Evolutionary conservation across 2,797 vertebrate genomes (phyloP).

Genomic region (Poeciliopsis presidionis): DNA sequence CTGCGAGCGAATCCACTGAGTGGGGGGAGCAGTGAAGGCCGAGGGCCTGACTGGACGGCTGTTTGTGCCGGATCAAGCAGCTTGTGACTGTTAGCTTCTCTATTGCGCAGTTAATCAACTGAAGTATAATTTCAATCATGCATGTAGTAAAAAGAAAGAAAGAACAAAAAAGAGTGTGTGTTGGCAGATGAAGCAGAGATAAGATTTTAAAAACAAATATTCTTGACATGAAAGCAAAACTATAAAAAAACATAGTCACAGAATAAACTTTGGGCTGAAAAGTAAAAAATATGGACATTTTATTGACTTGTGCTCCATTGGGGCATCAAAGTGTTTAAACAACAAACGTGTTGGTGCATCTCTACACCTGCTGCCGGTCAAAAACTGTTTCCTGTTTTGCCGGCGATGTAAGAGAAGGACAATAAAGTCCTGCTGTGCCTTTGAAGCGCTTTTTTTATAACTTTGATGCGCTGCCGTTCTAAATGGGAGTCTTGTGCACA

Average conservation of each 20-base stretch:
- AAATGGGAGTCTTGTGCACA: background rate
- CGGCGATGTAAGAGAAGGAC: background rate
- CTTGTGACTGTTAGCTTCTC: slow-evolving; percentile 18
- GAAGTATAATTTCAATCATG: slow-evolving; percentile 9
- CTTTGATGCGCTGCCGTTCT: background rate
- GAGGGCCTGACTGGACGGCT: slow-evolving; percentile 10
- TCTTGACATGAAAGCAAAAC: slow-evolving; percentile 22
- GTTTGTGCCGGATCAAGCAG: slow-evolving; percentile 18
- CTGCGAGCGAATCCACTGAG: slow-evolving; percentile 15
- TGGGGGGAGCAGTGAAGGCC: background rate
- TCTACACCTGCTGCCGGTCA: background rate
- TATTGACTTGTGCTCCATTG: background rate
- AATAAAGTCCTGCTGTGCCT: background rate
- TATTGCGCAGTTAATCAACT: slow-evolving; percentile 27
- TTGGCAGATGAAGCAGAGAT: slow-evolving; percentile 9
- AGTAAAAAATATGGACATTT: background rate
- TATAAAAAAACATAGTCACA: background rate
- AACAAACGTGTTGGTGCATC: background rate
- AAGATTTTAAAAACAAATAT: slow-evolving; percentile 17
- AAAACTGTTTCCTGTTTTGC: background rate
- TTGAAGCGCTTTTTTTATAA: background rate
- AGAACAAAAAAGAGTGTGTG: background rate
- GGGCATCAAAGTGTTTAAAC: background rate
- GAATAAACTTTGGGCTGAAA: background rate
- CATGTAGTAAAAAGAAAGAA: slow-evolving; percentile 26